Conservation (phyloP, 2,888 invertebrate genomes). For the Micoletzkya japonica region DNA sequence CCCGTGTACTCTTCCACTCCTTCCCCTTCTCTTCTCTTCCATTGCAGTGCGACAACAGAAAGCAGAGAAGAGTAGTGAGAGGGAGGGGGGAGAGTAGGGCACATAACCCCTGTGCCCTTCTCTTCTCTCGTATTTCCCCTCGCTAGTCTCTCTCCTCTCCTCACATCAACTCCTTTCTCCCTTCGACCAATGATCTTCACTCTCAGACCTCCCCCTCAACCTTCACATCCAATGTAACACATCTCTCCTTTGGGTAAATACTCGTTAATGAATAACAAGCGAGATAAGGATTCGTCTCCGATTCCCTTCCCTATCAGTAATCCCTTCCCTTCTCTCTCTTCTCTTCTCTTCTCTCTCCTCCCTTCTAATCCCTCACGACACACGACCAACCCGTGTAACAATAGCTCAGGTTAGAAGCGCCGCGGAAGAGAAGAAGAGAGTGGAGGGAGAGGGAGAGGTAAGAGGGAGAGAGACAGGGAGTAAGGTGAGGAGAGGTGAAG, state of each 20-base stretch:
- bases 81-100: neutral
- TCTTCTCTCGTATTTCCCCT: neutral
- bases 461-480: slow-evolving; percentile 3
- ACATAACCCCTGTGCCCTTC: neutral
- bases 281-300: too few relatives aligned
- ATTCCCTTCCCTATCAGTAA: neutral
- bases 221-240: too few relatives aligned
- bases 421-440: neutral
- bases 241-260: too few relatives aligned
- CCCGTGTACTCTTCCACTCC: too few relatives aligned
- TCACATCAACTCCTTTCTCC: too few relatives aligned
- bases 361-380: neutral
- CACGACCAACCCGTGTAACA: neutral
- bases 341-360: neutral
- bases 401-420: neutral
- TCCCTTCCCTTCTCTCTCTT: neutral
- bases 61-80: neutral
- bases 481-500: neutral
- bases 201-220: too few relatives aligned
- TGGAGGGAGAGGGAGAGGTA: neutral
- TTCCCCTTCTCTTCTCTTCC: neutral
- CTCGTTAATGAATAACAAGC: too few relatives aligned
- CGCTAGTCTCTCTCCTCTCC: too few relatives aligned
- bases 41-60: neutral
- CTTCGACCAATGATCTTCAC: too few relatives aligned